These are phyloP conservation scores for Pogonophryne albipinna DNA, from an alignment of 2,797 vertebrate genomes.

Conservation along the genomic window DNA sequence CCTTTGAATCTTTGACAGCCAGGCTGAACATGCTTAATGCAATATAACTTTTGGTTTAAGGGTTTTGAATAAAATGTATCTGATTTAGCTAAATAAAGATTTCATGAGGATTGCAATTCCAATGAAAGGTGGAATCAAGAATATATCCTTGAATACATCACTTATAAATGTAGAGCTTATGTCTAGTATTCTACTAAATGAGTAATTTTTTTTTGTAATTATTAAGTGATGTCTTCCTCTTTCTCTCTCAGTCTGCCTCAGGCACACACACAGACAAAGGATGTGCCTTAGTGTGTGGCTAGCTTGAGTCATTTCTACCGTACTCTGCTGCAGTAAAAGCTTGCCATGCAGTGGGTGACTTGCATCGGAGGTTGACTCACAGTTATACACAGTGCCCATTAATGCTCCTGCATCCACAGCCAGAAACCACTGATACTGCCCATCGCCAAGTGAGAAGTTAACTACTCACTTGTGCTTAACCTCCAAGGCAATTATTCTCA, in stretches of 20 bases:
- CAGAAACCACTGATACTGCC: constrained; percentile 43
- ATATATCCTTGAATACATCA: constrained; percentile 21
- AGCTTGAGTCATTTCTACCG: constrained; percentile 43
- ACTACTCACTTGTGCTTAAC: constrained; percentile 62
- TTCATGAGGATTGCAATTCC: constrained; percentile 30
- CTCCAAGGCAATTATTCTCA: constrained; percentile 70
- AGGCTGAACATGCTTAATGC: neutral
- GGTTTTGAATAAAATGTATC: constrained; percentile 41
- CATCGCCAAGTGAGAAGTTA: constrained; percentile 68
- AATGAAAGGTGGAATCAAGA: constrained; percentile 29
- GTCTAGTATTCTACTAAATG: constrained; percentile 31
- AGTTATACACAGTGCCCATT: constrained; percentile 15
- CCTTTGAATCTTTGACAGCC: neutral
- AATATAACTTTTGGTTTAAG: constrained; percentile 24
- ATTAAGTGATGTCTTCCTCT: constrained; percentile 12
- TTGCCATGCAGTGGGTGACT: constrained; percentile 59
- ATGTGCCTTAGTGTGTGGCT: constrained; percentile 13
- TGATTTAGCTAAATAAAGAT: constrained; percentile 35
- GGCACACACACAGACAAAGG: neutral
- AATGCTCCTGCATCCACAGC: constrained; percentile 52
- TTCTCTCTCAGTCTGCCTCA: constrained; percentile 11
- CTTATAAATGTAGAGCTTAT: constrained; percentile 33
- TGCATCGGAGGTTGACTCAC: constrained; percentile 66
- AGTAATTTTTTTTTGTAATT: constrained; percentile 38
- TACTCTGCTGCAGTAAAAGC: constrained; percentile 51